Conservation (phyloP, 2,113 vertebrate species). For the Potamarius usumacintae region DNA sequence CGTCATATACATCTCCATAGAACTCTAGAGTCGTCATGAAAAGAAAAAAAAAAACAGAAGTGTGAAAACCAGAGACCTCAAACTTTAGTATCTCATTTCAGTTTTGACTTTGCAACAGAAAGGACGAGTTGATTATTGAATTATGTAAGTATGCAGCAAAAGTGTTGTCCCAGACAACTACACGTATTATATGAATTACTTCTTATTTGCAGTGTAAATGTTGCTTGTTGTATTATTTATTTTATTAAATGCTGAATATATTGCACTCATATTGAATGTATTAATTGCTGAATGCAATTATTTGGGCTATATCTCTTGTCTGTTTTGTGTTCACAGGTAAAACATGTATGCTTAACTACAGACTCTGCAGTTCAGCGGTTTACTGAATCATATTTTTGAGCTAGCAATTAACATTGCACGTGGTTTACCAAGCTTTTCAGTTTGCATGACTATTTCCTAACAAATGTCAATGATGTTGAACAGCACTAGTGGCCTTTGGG, state of each 20-base stretch:
- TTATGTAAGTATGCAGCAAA: neutral
- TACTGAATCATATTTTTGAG: neutral
- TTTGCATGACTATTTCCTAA: neutral
- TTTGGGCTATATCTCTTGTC: neutral
- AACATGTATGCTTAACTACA: neutral
- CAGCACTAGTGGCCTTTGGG: neutral
- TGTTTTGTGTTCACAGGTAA: neutral
- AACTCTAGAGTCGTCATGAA: neutral
- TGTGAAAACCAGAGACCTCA: constrained; percentile 2
- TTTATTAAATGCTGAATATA: neutral
- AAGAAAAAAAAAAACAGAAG: neutral
- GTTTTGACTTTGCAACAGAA: neutral
- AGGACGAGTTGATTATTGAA: neutral
- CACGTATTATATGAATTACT: neutral
- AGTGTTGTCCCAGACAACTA: neutral
- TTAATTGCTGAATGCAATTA: neutral
- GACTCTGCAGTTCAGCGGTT: neutral
- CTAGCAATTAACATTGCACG: neutral
- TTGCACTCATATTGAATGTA: too few relatives aligned
- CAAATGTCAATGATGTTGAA: neutral
- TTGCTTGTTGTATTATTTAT: neutral
- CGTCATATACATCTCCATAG: neutral
- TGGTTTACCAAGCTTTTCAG: neutral
- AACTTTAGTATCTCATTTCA: neutral
- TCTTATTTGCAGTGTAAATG: neutral